Conservation (phyloP, 2,113 vertebrate genomes). For the Oenanthe oenanthe region DNA sequence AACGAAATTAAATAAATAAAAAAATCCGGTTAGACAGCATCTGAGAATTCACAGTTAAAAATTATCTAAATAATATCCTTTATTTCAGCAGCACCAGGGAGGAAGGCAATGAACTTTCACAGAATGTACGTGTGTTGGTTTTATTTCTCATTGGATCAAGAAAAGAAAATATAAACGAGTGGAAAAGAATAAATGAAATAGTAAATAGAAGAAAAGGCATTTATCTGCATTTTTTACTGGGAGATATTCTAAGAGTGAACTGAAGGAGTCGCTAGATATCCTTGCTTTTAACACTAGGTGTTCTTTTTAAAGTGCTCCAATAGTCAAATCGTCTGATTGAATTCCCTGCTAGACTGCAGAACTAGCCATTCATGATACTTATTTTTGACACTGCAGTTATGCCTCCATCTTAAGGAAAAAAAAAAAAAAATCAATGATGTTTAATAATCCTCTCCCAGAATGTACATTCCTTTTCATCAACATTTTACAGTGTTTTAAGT, state of each 20-base stretch:
- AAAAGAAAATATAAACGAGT: background rate
- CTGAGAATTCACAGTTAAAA: background rate
- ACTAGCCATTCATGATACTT: conserved; percentile 80
- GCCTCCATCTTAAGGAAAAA: conserved; percentile 68
- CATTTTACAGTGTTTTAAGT: conserved; percentile 55
- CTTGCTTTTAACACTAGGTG: conserved; percentile 74
- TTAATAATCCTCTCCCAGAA: conserved; percentile 64
- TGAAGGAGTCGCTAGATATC: conserved; percentile 85
- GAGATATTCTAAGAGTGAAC: conserved; percentile 72
- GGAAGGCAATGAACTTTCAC: background rate
- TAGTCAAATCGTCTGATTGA: conserved; percentile 75
- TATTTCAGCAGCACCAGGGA: background rate
- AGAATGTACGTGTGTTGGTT: background rate
- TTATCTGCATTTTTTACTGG: conserved; percentile 22
- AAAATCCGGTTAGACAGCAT: background rate
- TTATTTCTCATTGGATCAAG: conserved; percentile 30
- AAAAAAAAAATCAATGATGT: conserved; percentile 52
- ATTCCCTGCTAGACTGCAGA: conserved; percentile 77
- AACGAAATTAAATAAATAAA: background rate
- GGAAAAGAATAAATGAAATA: conserved; percentile 47
- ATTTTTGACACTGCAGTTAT: conserved; percentile 80
- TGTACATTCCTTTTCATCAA: conserved; percentile 54
- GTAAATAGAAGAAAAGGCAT: conserved; percentile 41
- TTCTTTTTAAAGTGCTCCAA: conserved; percentile 71
- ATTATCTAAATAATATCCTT: background rate